These are phyloP conservation scores for Phalanger gymnotis DNA, from an alignment of 2,797 vertebrate genomes.

Conservation along the genomic window DNA sequence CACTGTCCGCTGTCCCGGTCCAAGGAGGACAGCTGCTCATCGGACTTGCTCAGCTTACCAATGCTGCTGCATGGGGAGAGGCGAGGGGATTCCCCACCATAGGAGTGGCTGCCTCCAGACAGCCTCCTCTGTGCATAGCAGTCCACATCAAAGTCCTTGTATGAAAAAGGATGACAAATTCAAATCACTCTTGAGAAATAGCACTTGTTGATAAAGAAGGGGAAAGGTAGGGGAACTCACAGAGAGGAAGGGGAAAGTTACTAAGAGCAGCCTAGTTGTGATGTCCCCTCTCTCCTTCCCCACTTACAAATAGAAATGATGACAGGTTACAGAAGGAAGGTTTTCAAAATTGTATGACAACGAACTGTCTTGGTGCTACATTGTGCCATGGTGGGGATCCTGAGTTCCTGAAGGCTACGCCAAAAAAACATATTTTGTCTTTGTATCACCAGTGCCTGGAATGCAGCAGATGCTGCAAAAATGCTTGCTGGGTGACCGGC, in stretches of 20 bases:
- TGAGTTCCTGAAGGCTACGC: not conserved
- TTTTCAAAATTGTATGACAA: not conserved
- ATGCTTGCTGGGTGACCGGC: not conserved
- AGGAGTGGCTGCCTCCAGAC: constrained; percentile 97
- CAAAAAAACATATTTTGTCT: not conserved
- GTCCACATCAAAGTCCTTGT: constrained; percentile 93
- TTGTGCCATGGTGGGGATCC: not conserved
- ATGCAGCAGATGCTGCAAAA: not conserved
- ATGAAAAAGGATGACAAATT: not conserved
- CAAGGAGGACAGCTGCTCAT: constrained; percentile 96
- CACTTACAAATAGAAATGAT: not conserved
- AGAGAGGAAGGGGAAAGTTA: not conserved
- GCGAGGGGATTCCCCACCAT: constrained; percentile 94
- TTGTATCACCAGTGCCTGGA: not conserved
- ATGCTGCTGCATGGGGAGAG: constrained; percentile 97
- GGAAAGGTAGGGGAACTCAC: fast-evolving
- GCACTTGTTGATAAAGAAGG: not conserved
- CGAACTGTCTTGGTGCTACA: not conserved
- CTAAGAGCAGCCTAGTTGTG: not conserved
- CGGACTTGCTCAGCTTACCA: constrained; percentile 97
- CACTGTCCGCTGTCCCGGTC: constrained; percentile 98
- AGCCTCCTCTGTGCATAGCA: constrained; percentile 93
- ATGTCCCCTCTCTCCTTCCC: not conserved
- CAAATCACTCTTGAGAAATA: constrained; percentile 9
- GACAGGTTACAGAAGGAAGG: not conserved